Percentiles rank a stretch among this genome's conserved stretches.
phyloP scores from a whole-genome alignment of 2,113 vertebrate species.

The Corythornis madagascariensis region DNA sequence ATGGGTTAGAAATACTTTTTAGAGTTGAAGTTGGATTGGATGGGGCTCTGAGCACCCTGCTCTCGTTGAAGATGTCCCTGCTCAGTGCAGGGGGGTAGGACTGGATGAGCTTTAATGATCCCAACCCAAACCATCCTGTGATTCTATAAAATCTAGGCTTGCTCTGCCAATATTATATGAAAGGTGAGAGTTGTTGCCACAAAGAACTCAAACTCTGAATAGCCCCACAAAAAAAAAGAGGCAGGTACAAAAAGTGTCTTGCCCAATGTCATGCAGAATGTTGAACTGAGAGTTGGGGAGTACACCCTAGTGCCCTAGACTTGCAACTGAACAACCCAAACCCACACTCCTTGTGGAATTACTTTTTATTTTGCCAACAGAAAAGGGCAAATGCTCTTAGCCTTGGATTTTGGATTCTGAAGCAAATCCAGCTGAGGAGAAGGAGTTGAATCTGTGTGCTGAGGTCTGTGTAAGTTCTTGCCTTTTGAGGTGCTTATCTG shows the following conservation, averaged over 20 bases:
- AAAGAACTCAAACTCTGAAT: background rate
- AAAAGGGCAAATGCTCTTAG: background rate
- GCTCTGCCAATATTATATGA: background rate
- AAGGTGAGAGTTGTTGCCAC: background rate
- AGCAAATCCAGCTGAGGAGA: background rate
- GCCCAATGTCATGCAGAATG: background rate
- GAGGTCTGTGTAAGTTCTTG: background rate
- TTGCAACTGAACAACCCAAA: background rate
- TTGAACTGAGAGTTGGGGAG: background rate
- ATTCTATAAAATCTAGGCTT: background rate
- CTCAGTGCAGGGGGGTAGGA: background rate
- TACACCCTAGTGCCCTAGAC: background rate
- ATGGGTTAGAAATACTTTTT: background rate
- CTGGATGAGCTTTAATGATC: background rate
- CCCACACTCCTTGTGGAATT: background rate
- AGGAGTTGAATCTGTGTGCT: background rate
- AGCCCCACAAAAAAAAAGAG: background rate
- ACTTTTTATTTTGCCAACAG: background rate
- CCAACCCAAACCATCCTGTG: background rate
- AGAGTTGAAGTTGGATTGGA: background rate
- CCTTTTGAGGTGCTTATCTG: background rate
- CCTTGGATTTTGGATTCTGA: background rate
- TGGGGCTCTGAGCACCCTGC: background rate
- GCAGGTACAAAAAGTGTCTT: background rate
- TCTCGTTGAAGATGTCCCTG: background rate